These are phyloP conservation scores for Pharmacophagus antenor DNA, from an alignment of 2,888 invertebrate genomes.

Conservation along the genomic window DNA sequence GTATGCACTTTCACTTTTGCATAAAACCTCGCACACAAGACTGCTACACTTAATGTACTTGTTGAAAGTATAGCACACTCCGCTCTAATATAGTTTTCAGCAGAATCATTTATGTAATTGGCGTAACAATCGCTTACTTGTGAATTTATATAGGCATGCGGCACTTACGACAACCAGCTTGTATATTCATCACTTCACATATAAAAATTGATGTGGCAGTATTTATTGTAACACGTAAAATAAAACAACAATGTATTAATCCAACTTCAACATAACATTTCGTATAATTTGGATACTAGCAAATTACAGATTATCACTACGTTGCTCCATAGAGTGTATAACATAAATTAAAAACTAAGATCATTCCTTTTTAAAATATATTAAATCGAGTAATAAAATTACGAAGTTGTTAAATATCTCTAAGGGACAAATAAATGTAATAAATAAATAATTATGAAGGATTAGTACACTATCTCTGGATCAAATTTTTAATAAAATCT, in stretches of 20 bases:
- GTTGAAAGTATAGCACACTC: conserved; percentile 26
- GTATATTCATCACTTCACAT: conserved; percentile 26
- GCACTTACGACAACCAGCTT: conserved; percentile 19
- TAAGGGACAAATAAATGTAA: no score
- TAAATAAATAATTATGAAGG: no score
- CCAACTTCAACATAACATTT: conserved; percentile 28
- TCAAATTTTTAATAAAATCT: no score
- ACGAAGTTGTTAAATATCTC: no score
- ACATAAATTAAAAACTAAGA: neutral
- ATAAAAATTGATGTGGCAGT: neutral
- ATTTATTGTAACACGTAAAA: conserved; percentile 12
- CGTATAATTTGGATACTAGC: conserved; percentile 17
- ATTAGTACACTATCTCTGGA: no score
- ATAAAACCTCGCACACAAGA: conserved; percentile 5
- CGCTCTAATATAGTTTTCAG: conserved; percentile 25
- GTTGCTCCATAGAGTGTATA: neutral
- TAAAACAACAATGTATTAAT: conserved; percentile 23
- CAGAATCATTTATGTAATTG: conserved; percentile 30
- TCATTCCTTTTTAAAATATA: no score
- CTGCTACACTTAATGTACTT: conserved; percentile 23
- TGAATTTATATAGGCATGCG: conserved; percentile 21
- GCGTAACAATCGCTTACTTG: conserved; percentile 26
- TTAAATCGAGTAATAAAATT: no score
- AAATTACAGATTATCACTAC: conserved; percentile 8
- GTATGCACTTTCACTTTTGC: conserved; percentile 43